Percentiles rank a stretch among this genome's conserved stretches.
phyloP scores from a whole-genome alignment of 2,113 vertebrate genomes.

The Paracanthobrama guichenoti region DNA sequence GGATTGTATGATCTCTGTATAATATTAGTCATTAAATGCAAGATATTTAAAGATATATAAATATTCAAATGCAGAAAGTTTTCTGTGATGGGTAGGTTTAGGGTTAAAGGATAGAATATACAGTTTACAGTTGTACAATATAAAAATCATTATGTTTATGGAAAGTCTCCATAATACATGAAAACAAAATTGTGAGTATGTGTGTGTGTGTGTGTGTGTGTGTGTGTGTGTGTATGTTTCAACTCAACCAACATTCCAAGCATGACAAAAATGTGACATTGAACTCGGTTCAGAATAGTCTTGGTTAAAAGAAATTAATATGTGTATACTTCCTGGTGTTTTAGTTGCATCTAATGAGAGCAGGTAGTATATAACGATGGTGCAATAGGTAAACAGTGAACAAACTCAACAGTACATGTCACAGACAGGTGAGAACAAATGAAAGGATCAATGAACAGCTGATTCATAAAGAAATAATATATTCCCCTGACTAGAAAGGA shows the following conservation, averaged over 20 bases:
- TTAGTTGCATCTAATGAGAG: neutral
- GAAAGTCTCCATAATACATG: too few relatives aligned
- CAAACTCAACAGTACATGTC: neutral
- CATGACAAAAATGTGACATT: constrained; percentile 2
- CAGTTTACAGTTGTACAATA: too few relatives aligned
- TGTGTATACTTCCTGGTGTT: neutral
- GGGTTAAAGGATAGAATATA: too few relatives aligned
- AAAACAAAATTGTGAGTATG: too few relatives aligned
- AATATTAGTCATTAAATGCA: too few relatives aligned
- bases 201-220: too few relatives aligned
- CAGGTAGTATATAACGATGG: neutral
- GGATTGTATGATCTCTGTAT: too few relatives aligned
- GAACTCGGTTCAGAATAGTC: neutral
- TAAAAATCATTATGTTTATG: too few relatives aligned
- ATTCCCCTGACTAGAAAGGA: neutral
- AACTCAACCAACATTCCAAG: neutral
- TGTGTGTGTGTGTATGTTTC: too few relatives aligned
- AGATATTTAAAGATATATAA: too few relatives aligned
- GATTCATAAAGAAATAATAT: constrained; percentile 15
- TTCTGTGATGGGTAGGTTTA: too few relatives aligned
- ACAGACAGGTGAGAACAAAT: neutral
- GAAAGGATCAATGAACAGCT: neutral
- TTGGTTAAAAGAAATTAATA: neutral
- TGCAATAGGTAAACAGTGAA: neutral
- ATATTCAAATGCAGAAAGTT: too few relatives aligned